Percentiles rank a stretch among this genome's conserved stretches.
These are phyloP conservation scores for Emmelina monodactyla DNA, from an alignment of 2,888 invertebrate species.

Conservation along the genomic window DNA sequence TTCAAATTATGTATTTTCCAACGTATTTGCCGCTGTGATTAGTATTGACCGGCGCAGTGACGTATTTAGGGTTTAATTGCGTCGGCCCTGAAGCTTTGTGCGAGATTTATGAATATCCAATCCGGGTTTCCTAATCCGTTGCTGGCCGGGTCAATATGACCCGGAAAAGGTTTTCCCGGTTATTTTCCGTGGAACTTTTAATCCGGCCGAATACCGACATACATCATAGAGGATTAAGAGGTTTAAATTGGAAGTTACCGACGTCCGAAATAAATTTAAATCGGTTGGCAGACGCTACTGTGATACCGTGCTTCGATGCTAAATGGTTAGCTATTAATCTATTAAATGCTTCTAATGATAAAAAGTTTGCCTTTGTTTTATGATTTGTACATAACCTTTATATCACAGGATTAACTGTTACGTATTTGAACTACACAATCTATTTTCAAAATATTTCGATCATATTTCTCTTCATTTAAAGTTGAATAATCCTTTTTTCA, in stretches of 20 bases:
- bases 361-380: too few relatives aligned
- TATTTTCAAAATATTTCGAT: too few relatives aligned
- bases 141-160: slow-evolving; percentile 61
- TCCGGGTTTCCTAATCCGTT: slow-evolving; percentile 60
- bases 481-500: too few relatives aligned
- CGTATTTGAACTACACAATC: too few relatives aligned
- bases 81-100: slow-evolving; percentile 55
- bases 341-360: neutral
- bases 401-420: too few relatives aligned
- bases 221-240: slow-evolving; percentile 67
- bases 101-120: slow-evolving; percentile 65
- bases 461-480: too few relatives aligned
- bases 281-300: slow-evolving; percentile 64
- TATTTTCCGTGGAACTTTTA: slow-evolving; percentile 68
- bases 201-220: slow-evolving; percentile 66
- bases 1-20: slow-evolving; percentile 44
- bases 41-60: slow-evolving; percentile 38
- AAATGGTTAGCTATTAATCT: slow-evolving; percentile 29
- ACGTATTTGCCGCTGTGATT: slow-evolving; percentile 30
- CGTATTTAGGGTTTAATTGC: slow-evolving; percentile 61
- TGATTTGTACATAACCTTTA: too few relatives aligned
- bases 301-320: slow-evolving; percentile 58
- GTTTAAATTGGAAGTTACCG: slow-evolving; percentile 68
- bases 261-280: slow-evolving; percentile 67
- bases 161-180: slow-evolving; percentile 66